Evolutionary conservation across 2,888 invertebrate genomes (phyloP), one percentile per base, ranked within the genome.

Genomic region (Melinaea menophilus): DNA sequence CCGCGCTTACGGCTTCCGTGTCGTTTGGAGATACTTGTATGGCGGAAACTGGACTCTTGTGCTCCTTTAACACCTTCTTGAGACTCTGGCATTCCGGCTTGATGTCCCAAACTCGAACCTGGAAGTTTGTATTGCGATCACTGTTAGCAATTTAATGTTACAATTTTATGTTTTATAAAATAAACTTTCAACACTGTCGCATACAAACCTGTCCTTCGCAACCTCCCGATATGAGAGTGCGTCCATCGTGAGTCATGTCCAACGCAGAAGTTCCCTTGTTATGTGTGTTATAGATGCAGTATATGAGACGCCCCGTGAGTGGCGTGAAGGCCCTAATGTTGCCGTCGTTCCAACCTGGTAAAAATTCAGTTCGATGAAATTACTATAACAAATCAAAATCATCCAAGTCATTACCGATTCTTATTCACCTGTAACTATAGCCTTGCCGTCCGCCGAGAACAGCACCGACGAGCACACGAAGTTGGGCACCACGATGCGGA

Each of bases 241-340:
- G 88, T 1, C 95, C 95, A 72, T 94, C 93, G 3, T 90, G 91
- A 0, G 96, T 95, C 70, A 95, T 92, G 34, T 95, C 94, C 48
- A 98, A 83, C 0, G 97, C 96, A 0, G 97, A 96, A 0, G 96
- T 95, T 62, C 97, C 97, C 79, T 97, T 96, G 73, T 96, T 95
- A 80, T 98, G 98, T 1, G 98, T 97, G 88, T 97, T 95, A 71
- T 94, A 92, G 74, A 98, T 97, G 57, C 94, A 94, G 86, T 95
- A 98, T 70, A 96, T 93, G 11, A 95, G 89, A 41, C 94, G 92
- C 0, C 97, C 98, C 0, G 95, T 94, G 66, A 97, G 92, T 0
- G 96, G 96, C 0, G 96, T 95, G 80, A 96, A 97, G 0, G 95
- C 93, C 55, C 96, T 91, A 70, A 97, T 95, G 56, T 94, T 92